phyloP scores from a whole-genome alignment of 2,113 vertebrate species.

The Fulmarus glacialis region DNA sequence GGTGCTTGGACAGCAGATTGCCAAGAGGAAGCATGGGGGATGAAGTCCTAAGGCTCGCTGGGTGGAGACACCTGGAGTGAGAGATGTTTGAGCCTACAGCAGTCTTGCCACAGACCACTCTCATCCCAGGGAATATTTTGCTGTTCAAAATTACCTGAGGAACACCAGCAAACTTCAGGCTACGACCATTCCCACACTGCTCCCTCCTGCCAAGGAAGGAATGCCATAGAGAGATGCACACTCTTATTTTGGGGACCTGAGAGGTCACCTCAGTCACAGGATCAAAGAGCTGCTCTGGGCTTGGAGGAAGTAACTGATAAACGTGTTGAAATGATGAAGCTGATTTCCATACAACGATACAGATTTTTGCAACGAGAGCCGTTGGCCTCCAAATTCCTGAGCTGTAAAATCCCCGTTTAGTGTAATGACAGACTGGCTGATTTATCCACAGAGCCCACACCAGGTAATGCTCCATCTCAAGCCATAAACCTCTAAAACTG shows the following conservation, averaged over 20 bases:
- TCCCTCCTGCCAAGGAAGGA: background rate
- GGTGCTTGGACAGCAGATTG: background rate
- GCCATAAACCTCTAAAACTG: background rate
- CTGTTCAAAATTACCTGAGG: background rate
- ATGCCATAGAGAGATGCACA: background rate
- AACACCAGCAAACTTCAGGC: background rate
- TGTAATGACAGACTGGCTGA: background rate
- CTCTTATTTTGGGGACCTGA: background rate
- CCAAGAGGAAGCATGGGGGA: background rate
- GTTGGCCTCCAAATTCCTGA: background rate
- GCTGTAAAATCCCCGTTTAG: background rate
- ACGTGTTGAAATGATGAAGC: background rate
- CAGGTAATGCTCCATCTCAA: background rate
- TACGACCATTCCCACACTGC: fast-evolving
- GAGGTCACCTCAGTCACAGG: background rate
- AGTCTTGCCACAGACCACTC: fast-evolving
- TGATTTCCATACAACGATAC: background rate
- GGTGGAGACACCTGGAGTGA: background rate
- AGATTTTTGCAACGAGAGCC: background rate
- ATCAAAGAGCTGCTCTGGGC: background rate
- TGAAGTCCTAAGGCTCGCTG: background rate
- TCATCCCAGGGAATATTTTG: background rate
- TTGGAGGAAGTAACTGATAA: background rate
- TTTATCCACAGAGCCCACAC: background rate
- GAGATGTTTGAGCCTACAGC: background rate